phyloP scores from a whole-genome alignment of 2,888 invertebrate genomes.

The Hesperia comma region DNA sequence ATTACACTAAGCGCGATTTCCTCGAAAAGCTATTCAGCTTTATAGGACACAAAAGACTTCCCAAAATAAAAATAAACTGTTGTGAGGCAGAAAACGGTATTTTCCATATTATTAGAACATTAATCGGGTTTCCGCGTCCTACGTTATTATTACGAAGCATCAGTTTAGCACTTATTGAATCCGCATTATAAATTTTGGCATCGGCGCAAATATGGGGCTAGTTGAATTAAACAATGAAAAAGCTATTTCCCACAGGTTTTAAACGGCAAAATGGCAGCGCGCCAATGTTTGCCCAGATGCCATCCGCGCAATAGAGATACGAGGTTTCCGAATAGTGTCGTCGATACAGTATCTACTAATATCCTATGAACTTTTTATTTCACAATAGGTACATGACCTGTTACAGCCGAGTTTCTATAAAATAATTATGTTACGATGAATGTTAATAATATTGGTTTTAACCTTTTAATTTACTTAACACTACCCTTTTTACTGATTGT shows the following conservation, averaged over 20 bases:
- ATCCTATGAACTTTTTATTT: neutral
- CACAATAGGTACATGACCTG: neutral
- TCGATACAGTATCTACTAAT: slow-evolving; percentile 14
- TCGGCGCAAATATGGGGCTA: slow-evolving; percentile 71
- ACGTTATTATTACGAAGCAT: slow-evolving; percentile 2
- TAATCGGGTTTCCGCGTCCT: neutral
- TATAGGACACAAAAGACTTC: neutral
- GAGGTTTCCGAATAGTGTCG: slow-evolving; percentile 18
- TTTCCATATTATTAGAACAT: too few relatives aligned
- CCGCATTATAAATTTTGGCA: slow-evolving; percentile 68
- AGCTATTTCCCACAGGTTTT: slow-evolving; percentile 73
- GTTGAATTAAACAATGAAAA: slow-evolving; percentile 79
- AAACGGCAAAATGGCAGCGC: slow-evolving; percentile 67
- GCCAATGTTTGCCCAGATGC: slow-evolving; percentile 60
- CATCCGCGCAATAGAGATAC: slow-evolving; percentile 21
- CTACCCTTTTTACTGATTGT: too few relatives aligned
- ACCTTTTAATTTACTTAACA: too few relatives aligned
- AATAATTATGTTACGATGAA: too few relatives aligned
- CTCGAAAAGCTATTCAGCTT: too few relatives aligned
- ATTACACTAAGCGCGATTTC: too few relatives aligned
- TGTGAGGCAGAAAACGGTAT: neutral
- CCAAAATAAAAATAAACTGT: neutral
- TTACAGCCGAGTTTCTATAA: neutral
- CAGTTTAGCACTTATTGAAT: slow-evolving; percentile 16
- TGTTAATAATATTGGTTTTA: too few relatives aligned